Evolutionary conservation across 2,797 vertebrate species (phyloP).

Genomic region (Alosa sapidissima): DNA sequence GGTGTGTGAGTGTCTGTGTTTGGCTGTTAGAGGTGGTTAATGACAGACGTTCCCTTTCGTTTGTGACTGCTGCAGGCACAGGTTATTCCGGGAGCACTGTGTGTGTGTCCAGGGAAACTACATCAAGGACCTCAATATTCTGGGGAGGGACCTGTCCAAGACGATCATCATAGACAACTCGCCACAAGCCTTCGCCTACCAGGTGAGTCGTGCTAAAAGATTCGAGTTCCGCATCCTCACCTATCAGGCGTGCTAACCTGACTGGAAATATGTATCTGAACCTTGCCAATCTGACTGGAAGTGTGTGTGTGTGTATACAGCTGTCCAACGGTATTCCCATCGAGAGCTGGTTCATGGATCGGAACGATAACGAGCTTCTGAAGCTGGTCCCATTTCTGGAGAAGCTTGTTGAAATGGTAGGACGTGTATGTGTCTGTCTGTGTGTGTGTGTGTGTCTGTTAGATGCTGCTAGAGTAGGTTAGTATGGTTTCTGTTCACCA

Average conservation of each 20-base stretch:
- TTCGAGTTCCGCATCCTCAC: too few relatives aligned
- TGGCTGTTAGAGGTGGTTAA: too few relatives aligned
- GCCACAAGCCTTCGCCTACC: conserved; percentile 99
- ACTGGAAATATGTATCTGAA: too few relatives aligned
- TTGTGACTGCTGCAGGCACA: conserved; percentile 75
- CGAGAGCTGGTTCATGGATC: conserved; percentile 99
- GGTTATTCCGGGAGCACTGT: conserved; percentile 97
- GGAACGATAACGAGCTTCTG: conserved; percentile 96
- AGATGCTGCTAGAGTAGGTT: too few relatives aligned
- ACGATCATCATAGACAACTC: conserved; percentile 99
- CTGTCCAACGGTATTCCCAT: conserved; percentile 99
- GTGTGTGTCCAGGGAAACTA: conserved; percentile 98
- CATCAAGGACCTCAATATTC: conserved; percentile 97
- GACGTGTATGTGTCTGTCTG: background rate
- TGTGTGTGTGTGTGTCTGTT: background rate
- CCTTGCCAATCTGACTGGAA: background rate
- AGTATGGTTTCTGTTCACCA: too few relatives aligned
- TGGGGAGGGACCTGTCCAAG: conserved; percentile 97
- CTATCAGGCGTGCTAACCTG: too few relatives aligned
- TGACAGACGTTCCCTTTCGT: too few relatives aligned
- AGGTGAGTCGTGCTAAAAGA: conserved; percentile 72
- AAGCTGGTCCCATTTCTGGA: conserved; percentile 99
- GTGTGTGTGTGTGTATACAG: conserved; percentile 59
- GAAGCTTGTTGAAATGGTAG: conserved; percentile 96
- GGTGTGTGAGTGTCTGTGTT: too few relatives aligned